A percentile compares a stretch with the other conserved stretches of the same genome.
Evolutionary conservation across 2,113 vertebrate genomes (phyloP).

Genomic region (Thalassoma bifasciatum): DNA sequence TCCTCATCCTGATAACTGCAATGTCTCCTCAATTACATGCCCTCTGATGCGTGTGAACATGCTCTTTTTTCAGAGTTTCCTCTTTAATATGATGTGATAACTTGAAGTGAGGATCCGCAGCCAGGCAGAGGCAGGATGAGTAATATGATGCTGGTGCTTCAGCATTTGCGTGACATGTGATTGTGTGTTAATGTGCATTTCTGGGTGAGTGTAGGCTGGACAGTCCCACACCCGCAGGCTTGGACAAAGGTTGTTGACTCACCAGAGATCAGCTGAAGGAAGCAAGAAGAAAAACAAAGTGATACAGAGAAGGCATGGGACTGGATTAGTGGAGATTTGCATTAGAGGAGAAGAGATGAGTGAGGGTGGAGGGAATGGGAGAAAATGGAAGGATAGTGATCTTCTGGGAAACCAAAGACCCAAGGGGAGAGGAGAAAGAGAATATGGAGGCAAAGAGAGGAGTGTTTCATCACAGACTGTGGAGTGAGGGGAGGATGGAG

Average conservation of each 20-base stretch:
- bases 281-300: constrained; percentile 41
- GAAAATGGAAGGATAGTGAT: constrained; percentile 3
- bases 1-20: neutral
- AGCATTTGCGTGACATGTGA: constrained; percentile 31
- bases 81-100: constrained; percentile 36
- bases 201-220: constrained; percentile 41
- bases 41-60: neutral
- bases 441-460: constrained; percentile 10
- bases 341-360: constrained; percentile 1
- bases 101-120: constrained; percentile 33
- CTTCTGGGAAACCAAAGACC: constrained; percentile 26
- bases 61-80: neutral
- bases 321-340: constrained; percentile 39
- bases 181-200: constrained; percentile 16
- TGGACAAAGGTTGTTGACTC: constrained; percentile 71
- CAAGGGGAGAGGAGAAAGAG: constrained; percentile 23
- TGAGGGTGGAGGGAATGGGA: neutral
- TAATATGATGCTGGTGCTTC: constrained; percentile 43
- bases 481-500: constrained; percentile 47
- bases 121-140: constrained; percentile 48
- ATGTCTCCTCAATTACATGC: neutral
- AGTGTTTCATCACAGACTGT: constrained; percentile 32
- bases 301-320: constrained; percentile 38
- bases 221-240: constrained; percentile 39
- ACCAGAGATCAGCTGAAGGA: constrained; percentile 52